A percentile compares a stretch with the other conserved stretches of the same genome.
Conservation (phyloP, 2,113 vertebrate genomes). For the Sprattus sprattus region DNA sequence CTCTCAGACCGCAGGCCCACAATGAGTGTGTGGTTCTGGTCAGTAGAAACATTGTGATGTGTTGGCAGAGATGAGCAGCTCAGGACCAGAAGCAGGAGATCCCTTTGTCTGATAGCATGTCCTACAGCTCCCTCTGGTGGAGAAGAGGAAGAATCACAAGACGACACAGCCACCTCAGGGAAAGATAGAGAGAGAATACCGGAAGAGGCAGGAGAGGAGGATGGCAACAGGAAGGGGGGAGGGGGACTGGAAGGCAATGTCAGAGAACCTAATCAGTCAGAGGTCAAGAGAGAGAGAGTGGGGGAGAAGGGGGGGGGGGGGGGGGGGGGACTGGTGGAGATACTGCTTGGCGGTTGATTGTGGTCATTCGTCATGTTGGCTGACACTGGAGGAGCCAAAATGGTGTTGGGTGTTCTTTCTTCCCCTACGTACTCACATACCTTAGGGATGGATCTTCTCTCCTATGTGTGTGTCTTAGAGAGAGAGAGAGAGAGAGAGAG, state of each 20-base stretch:
- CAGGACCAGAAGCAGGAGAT: neutral
- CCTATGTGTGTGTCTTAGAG: neutral
- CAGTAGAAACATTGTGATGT: neutral
- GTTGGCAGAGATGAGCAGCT: neutral
- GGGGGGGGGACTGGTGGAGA: neutral
- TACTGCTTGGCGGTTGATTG: slow-evolving; percentile 2
- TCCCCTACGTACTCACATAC: neutral
- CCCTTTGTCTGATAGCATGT: neutral
- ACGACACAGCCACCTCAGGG: neutral
- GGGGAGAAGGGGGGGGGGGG: neutral
- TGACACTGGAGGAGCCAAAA: neutral
- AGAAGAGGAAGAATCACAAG: neutral
- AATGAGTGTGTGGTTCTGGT: neutral
- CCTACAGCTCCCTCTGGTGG: neutral
- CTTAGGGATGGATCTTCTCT: neutral
- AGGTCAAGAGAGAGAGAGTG: neutral
- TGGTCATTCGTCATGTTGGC: slow-evolving; percentile 14
- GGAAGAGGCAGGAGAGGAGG: neutral
- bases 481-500: neutral
- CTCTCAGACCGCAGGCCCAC: neutral
- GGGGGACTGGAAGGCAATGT: neutral
- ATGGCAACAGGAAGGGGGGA: neutral
- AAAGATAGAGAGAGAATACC: neutral
- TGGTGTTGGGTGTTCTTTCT: neutral
- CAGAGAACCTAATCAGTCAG: neutral